Evolutionary conservation across 2,113 vertebrate genomes (phyloP), one percentile per base, ranked within the genome.

Genomic region (Ophiodon elongatus): DNA sequence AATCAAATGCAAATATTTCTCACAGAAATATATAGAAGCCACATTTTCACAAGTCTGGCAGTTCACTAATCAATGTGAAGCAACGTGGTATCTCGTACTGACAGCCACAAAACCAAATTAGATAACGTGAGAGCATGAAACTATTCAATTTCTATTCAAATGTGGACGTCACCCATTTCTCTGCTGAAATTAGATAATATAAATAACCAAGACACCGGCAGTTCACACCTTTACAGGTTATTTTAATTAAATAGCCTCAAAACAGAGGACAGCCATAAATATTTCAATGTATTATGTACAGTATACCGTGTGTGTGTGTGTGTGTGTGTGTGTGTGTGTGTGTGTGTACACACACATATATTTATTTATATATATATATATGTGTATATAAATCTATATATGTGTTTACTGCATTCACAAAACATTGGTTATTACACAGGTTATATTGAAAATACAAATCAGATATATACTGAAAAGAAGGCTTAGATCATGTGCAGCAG

Each of bases 141-240:
- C 73, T 69, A 65, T 83, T 91, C 83, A 5, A 87, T 92, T 87
- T 90, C 81, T 87, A 92, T 93, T 91, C 80, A 91, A 84, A 92
- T 89, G 45, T 71, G 75, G 39, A 59, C 13, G 25, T 82, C 59
- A 45, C 14, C 39, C 25, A 45, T 76, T 64, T 33, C 37, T 59
- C 72, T 39, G 45, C 73, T 64, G 70, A 62, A 86, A 86, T 85
- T 27, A 84, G 29, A 82, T 80, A 31, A 67, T 57, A 86, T 65
- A 69, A 84, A 88, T 78, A 79, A 70, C 19, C 2, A 52, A 66
- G 60, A 75, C 35, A 43, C 23, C 27, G 21, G 57, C 52, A 62
- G 21, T 39, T 47, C 5, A 37, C 62, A 71, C 59, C 17, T 57
- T 68, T 66, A 62, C 67, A 79, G 62, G 31, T 85, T 79, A 68